Percentiles rank a stretch among this genome's conserved stretches.
phyloP scores from a whole-genome alignment of 1,140 invertebrate genomes.

The Manduca sexta region DNA sequence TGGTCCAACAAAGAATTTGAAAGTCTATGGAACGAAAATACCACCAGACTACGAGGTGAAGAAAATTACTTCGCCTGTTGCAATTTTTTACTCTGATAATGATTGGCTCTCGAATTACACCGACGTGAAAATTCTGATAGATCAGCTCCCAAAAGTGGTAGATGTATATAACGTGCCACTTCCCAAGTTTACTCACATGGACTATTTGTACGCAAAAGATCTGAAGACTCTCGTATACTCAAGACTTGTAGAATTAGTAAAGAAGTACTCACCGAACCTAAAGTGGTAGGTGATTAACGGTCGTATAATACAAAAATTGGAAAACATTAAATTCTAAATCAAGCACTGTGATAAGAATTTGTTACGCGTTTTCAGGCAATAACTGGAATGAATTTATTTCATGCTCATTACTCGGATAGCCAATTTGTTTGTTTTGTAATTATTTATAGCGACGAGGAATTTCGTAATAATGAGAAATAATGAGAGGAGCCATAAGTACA shows the following conservation, averaged over 20 bases:
- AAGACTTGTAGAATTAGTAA: constrained; percentile 23
- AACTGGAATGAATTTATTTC: too few relatives aligned
- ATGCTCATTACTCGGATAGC: too few relatives aligned
- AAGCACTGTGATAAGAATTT: too few relatives aligned
- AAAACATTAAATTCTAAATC: too few relatives aligned
- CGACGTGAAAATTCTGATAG: constrained; percentile 57
- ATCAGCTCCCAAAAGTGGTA: constrained; percentile 57
- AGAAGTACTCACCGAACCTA: too few relatives aligned
- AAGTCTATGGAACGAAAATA: constrained; percentile 52
- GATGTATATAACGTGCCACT: constrained; percentile 50
- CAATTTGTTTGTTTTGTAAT: too few relatives aligned
- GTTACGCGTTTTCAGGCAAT: too few relatives aligned
- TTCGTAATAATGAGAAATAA: too few relatives aligned
- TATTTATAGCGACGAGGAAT: too few relatives aligned
- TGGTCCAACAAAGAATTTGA: constrained; percentile 46
- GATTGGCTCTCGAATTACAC: constrained; percentile 74
- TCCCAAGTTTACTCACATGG: constrained; percentile 70
- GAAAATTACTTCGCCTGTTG: constrained; percentile 75
- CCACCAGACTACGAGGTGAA: constrained; percentile 77
- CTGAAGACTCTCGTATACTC: constrained; percentile 49
- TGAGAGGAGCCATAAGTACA: too few relatives aligned
- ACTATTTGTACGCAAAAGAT: constrained; percentile 73
- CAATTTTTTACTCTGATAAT: constrained; percentile 76
- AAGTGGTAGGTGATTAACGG: too few relatives aligned
- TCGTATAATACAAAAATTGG: too few relatives aligned